Evolutionary conservation across 2,888 invertebrate genomes (phyloP), one percentile per base, ranked within the genome.

Genomic region (Yponomeuta evonymella): DNA sequence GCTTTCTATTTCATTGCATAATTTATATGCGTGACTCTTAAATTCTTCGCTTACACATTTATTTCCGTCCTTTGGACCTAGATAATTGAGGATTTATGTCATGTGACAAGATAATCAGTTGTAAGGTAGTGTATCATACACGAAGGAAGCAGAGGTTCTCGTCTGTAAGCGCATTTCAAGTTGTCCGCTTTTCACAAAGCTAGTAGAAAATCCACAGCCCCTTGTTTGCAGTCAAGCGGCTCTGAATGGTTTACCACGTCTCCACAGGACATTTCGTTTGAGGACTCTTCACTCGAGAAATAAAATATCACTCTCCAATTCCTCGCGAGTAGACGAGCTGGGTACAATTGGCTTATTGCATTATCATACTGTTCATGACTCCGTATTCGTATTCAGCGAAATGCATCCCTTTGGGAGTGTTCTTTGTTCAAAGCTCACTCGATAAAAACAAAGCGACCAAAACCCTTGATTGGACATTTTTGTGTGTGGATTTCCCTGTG

Each of bases 151-250:
- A 64, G 43, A 67, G 6, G 9, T 43, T 48, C 43, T 12, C 66
- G 30, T 33, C 15, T 9, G 12, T 36, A 67, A 36, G 85, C 80
- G 80, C 81, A 82, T 83, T 83, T 79, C 23, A 67, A 67, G 48
- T 67, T 48, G 15, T 48, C 48, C 79, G 79, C 82, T 82, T 76
- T 75, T 82, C 82, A 84, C 81, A 83, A 83, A 83, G 82, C 80
- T 80, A 85, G 84, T 83, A 83, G 83, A 84, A 86, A 83, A 83
- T 84, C 84, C 78, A 83, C 83, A 85, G 83, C 79, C 78, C 77
- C 83, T 84, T 80, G 80, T 80, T 80, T 79, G 79, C 80, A 79
- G 78, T 79, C 76, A 79, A 79, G 78, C 75, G 79, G 78, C 81
- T 82, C 78, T 78, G 75, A 77, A 78, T 78, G 80, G 84, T 83